A percentile compares a stretch with the other conserved stretches of the same genome.
phyloP scores from a whole-genome alignment of 2,797 vertebrate genomes.

The Babyrousa celebensis region DNA sequence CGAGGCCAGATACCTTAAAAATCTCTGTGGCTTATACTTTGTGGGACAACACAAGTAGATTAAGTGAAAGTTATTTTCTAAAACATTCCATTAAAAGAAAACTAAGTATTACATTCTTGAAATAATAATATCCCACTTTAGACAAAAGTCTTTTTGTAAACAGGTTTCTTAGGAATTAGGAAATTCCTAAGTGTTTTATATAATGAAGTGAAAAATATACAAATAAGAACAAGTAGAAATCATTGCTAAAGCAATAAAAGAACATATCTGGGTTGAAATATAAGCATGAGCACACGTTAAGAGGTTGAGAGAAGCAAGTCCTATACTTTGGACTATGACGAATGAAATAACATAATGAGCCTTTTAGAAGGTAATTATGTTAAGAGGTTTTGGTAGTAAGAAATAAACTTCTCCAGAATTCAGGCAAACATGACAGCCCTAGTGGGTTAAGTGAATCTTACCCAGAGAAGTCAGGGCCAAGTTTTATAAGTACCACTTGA shows the following conservation, averaged over 20 bases:
- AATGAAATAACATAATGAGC: conserved; percentile 41
- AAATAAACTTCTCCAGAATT: conserved; percentile 61
- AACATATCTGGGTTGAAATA: conserved; percentile 15
- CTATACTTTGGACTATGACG: conserved; percentile 32
- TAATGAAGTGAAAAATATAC: conserved; percentile 57
- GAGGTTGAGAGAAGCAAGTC: conserved; percentile 14
- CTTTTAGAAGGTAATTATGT: conserved; percentile 46
- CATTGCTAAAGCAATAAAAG: conserved; percentile 54
- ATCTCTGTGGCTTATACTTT: conserved; percentile 69
- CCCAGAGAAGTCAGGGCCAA: conserved; percentile 48
- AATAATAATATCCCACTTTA: conserved; percentile 71
- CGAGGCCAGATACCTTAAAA: conserved; percentile 67
- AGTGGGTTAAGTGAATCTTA: conserved; percentile 22
- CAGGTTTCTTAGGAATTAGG: conserved; percentile 40
- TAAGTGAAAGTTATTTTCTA: conserved; percentile 56
- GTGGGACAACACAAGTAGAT: conserved; percentile 69
- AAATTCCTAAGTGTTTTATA: conserved; percentile 47
- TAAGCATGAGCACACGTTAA: neutral
- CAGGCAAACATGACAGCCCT: neutral
- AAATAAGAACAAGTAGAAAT: conserved; percentile 52
- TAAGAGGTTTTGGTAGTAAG: conserved; percentile 55
- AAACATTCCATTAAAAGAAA: conserved; percentile 67
- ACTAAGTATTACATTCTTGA: conserved; percentile 63
- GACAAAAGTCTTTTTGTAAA: conserved; percentile 47
- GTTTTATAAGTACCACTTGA: conserved; percentile 41